Base-by-base conservation (phyloP, 2,797 vertebrate species). In the Okamejei kenojei region DNA sequence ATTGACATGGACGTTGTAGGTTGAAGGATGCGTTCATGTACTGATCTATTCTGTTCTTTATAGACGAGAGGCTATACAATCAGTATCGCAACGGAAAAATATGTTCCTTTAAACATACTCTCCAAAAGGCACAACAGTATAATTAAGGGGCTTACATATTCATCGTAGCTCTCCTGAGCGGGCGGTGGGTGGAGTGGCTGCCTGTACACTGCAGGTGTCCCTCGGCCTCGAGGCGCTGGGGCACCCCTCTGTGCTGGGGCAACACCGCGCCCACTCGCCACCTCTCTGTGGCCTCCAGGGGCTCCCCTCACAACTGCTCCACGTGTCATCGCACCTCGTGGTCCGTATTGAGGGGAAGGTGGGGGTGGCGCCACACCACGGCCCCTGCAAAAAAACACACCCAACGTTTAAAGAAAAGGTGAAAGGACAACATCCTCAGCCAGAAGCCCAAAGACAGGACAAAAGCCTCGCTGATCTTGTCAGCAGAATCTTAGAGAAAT, bases 121-220 rank as follows among this genome's bases (percentile, higher is more conserved):
- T 32, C 7, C 35, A 88, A 32, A 35, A 21, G 32, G 19, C 17
- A 79, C 0, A 13, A 32, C 19, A 79, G 32, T 35, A 88, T 35
- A 90, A 26, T 90, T 90, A 7, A 76, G 45, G 71, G 94, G 95
- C 98, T 97, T 96, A 99, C 99, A 94, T 99, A 99, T 95, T 99
- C 98, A 58, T 99, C 98, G 1, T 99, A 99, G 93, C 95, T 94
- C 32, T 99, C 98, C 0, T 97, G 95, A 58, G 97, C 98, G 2
- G 96, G 95, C 78, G 98, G 97, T 54, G 96, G 97, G 94, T 96
- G 98, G 93, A 98, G 95, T 1, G 97, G 97, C 97, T 74, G 90
- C n/a, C 90, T 92, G 21, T 92, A 92, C 13, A 71, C 90, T 74
- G 90, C 97, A 2, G 95, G 94, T 0, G 97, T 82, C 35, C 97